These are phyloP conservation scores for Chaunax sp. DNA, from an alignment of 2,797 vertebrate genomes.

Conservation along the genomic window DNA sequence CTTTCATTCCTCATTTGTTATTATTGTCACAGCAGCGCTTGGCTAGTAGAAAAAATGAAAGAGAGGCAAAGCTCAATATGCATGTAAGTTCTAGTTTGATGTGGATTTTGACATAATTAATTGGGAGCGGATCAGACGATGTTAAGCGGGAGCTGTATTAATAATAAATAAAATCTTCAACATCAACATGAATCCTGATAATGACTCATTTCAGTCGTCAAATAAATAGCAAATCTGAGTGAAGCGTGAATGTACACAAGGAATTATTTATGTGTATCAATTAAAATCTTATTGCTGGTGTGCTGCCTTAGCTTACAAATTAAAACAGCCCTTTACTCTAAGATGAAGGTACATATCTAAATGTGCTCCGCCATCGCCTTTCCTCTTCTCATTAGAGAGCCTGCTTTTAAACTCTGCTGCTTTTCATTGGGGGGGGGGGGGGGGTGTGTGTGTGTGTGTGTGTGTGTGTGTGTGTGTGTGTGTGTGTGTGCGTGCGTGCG, in stretches of 20 bases:
- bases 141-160: constrained; percentile 81
- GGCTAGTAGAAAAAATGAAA: constrained; percentile 62
- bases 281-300: constrained; percentile 91
- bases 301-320: constrained; percentile 87
- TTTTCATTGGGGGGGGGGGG: constrained; percentile 46
- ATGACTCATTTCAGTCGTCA: constrained; percentile 85
- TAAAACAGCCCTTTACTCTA: constrained; percentile 81
- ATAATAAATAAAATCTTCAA: constrained; percentile 86
- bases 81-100: constrained; percentile 74
- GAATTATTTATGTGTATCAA: constrained; percentile 96
- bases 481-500: constrained; percentile 2
- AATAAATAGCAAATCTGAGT: constrained; percentile 88
- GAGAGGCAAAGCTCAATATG: constrained; percentile 60
- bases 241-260: constrained; percentile 89
- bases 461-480: constrained; percentile 4
- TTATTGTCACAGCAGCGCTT: constrained; percentile 66
- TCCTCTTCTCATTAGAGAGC: constrained; percentile 79
- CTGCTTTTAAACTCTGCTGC: constrained; percentile 67
- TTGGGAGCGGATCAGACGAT: constrained; percentile 82
- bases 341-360: constrained; percentile 84
- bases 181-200: constrained; percentile 83
- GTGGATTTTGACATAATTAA: constrained; percentile 86
- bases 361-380: constrained; percentile 71
- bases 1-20: constrained; percentile 70
- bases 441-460: constrained; percentile 9